These are phyloP conservation scores for Holothuria scabra DNA, from an alignment of 53 echinoderm and acorn worm genomes.

Conservation along the genomic window DNA sequence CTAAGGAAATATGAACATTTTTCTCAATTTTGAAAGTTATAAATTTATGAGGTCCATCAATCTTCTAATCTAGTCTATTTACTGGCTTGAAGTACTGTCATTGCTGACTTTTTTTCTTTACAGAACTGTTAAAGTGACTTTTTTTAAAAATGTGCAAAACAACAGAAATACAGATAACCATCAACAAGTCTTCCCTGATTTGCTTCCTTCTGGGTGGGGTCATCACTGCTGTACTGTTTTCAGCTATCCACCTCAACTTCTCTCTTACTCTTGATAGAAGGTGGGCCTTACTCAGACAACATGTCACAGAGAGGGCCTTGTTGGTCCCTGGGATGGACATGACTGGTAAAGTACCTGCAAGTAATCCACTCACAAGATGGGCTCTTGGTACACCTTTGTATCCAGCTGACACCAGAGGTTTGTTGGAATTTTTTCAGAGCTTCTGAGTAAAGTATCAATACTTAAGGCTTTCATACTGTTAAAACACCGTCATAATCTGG, in stretches of 20 bases:
- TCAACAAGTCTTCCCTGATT: conserved; percentile 61
- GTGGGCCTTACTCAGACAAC: conserved; percentile 9
- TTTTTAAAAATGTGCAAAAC: too few relatives aligned
- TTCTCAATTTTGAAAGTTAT: too few relatives aligned
- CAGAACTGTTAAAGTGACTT: too few relatives aligned
- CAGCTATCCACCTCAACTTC: conserved; percentile 37
- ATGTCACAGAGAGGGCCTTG: conserved; percentile 16
- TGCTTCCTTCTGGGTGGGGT: conserved; percentile 76
- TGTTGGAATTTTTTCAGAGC: too few relatives aligned
- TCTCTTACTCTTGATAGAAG: conserved; percentile 50
- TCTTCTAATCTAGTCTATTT: too few relatives aligned
- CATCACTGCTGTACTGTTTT: conserved; percentile 55
- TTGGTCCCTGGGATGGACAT: conserved; percentile 37
- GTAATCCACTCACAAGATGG: conserved; percentile 29
- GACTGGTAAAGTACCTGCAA: not conserved
- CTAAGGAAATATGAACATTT: too few relatives aligned
- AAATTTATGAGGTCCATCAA: too few relatives aligned
- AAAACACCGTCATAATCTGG: too few relatives aligned
- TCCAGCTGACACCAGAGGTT: conserved; percentile 4
- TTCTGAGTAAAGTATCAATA: too few relatives aligned
- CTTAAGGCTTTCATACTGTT: too few relatives aligned
- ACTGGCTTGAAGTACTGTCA: too few relatives aligned
- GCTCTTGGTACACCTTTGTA: not conserved
- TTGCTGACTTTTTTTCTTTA: too few relatives aligned
- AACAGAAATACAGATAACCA: conserved; percentile 56